Conservation (phyloP, 2,113 vertebrate genomes). For the Zapornia atra region DNA sequence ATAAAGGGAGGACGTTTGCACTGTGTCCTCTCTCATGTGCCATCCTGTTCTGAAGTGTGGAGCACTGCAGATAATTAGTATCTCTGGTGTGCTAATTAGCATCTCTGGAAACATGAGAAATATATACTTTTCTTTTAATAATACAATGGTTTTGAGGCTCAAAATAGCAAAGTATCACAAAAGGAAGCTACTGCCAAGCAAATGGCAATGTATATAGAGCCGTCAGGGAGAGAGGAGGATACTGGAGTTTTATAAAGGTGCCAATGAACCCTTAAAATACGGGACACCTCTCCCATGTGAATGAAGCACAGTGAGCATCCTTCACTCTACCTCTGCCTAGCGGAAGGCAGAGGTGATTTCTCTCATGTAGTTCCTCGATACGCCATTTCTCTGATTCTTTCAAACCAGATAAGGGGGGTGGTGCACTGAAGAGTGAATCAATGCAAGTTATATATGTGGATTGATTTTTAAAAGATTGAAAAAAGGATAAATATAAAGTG, state of each 20-base stretch:
- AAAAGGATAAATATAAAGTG: background rate
- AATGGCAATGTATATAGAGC: background rate
- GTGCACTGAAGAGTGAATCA: background rate
- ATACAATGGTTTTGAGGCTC: background rate
- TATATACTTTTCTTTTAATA: background rate
- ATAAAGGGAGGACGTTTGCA: background rate
- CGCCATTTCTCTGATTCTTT: background rate
- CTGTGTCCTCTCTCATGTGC: background rate
- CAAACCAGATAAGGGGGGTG: background rate
- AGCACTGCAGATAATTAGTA: background rate
- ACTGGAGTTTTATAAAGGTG: background rate
- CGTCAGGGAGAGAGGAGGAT: background rate
- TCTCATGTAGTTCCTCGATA: background rate
- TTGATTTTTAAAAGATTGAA: background rate
- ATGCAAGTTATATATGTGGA: background rate
- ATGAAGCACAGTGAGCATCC: background rate
- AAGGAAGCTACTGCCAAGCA: background rate
- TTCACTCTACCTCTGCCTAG: background rate
- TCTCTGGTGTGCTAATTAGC: background rate
- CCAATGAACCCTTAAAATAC: background rate
- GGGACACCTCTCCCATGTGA: background rate
- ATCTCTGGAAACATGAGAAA: background rate
- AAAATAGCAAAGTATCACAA: background rate
- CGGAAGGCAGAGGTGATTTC: background rate
- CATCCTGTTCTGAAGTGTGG: background rate